Base-by-base conservation (phyloP, 2,797 vertebrate genomes). In the Gymnopithys bicolor region DNA sequence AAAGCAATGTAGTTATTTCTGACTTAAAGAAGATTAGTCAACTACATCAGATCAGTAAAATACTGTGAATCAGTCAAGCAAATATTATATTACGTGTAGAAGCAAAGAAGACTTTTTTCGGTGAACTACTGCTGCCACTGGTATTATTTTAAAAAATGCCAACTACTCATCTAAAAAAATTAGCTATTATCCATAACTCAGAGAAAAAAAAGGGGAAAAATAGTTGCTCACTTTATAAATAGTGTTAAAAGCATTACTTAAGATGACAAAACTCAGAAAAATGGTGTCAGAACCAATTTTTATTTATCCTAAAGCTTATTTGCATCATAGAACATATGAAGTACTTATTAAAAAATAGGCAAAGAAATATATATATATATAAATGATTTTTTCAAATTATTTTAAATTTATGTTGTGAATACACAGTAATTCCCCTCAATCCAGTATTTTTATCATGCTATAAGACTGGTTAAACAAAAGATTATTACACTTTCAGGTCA, bases 121-220 rank as follows among this genome's bases (percentile, higher is more conserved):
- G 56, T 35, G 39, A 84, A 91, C 68, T 79, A 48, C 16, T 70
- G n/a, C 23, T 55, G 24, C 59, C 76, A 45, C 24, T 58, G 39
- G 41, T 27, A 4, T 7, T 16, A 4, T 10, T 4, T 1, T 6
- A 7, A 23, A 33, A 7, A 23, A 33, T 3, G 13, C 6, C 27
- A 16, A 21, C 7, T 59, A 70, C 3, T 71, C 45, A 67, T 89
- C 79, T 73, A 63, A 94, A 92, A 95, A 37, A 74, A 93, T 64
- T 82, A 49, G 10, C 14, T 89, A 73, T 33, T 63, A 69, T 49
- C 16, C 8, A 64, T 37, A 83, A 59, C 19, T 89, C 19, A 66
- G 2, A 16, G 23, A 55, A 68, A 22, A 76, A 51, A 60, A 30
- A 6, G 11, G 28, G 17, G 46, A 77, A 60, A 37, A 30, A 30